Conservation (phyloP, 30 jellyfish, hydroid and myxozoan species). For the Cassiopea xamachana region DNA sequence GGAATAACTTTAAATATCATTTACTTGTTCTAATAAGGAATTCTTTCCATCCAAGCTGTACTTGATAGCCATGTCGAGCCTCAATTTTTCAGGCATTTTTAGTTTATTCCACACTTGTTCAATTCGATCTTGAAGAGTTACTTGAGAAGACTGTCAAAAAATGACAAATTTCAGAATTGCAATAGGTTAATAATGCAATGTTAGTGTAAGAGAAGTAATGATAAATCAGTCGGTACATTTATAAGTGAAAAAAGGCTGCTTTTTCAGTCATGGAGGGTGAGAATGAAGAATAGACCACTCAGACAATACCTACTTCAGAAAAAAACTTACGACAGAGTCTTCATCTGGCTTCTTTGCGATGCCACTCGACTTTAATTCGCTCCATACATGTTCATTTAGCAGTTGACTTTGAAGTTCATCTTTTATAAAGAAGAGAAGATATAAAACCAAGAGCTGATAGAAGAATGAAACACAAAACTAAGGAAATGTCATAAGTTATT, state of each 20-base stretch:
- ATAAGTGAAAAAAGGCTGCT: too few species aligned
- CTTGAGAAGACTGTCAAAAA: slow-evolving; percentile 30
- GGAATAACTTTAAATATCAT: background rate
- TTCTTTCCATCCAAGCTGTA: slow-evolving; percentile 66
- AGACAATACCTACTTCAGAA: too few species aligned
- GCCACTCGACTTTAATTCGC: background rate
- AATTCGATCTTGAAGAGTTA: slow-evolving; percentile 81
- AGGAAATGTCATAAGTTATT: background rate
- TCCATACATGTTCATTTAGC: background rate
- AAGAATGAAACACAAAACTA: background rate
- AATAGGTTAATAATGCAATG: background rate
- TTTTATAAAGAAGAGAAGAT: background rate
- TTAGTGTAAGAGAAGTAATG: background rate
- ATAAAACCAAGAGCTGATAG: background rate
- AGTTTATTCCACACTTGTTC: slow-evolving; percentile 84
- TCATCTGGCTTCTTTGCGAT: background rate
- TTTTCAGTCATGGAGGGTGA: too few species aligned
- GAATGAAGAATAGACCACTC: too few species aligned
- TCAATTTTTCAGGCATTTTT: slow-evolving; percentile 81
- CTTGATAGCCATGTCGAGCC: slow-evolving; percentile 89
- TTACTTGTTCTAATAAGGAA: slow-evolving; percentile 58
- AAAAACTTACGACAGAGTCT: background rate
- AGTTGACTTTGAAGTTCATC: background rate
- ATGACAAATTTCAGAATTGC: too few species aligned
- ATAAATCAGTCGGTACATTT: too few species aligned